Evolutionary conservation across 2,113 vertebrate genomes (phyloP), one percentile per base, ranked within the genome.

Genomic region (Clupea harengus): DNA sequence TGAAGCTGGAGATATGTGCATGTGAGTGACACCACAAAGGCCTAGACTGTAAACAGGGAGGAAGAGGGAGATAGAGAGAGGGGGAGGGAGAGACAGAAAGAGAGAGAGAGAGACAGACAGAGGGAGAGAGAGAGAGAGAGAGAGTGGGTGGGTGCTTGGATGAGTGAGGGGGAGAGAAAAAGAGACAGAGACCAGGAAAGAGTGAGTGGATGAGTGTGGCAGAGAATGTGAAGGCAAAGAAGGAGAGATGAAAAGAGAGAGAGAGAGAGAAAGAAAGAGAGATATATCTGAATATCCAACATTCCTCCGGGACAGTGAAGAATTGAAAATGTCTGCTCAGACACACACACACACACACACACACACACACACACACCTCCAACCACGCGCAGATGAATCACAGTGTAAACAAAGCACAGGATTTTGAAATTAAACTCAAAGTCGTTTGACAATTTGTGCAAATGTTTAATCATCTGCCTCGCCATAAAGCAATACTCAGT

Each of bases 391-490:
- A 83, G 52, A 45, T 46, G 67, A 80, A 81, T 85, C 75, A 28
- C 22, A 4, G 25, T 75, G 85, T 84, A 88, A 85, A 88, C 15
- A 87, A 0, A 84, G 45, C 64, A 67, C 22, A 6, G 52, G 75
- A 45, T 81, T 81, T 84, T 83, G 67, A 91, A 92, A 92, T n/a
- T 3, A 80, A 84, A 89, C 75, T 84, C 82, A 20, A 45, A 88
- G 84, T 86, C 52, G 0, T 49, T 81, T 88, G 87, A 87, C 86
- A 91, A 57, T 87, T 89, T 91, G 89, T 90, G 87, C 85, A 91
- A 92, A 92, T 89, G 85, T 93, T 93, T 89, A 92, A 91, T 93
- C n/a, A 80, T 86, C 85, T 85, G 82, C 90, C 84, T 86, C 64
- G 83, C 87, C 86, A 85, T 54, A 72, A 88, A 84, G 85, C 83